Evolutionary conservation across 2,113 vertebrate species (phyloP), one percentile per base, ranked within the genome.

Genomic region (Mesitornis unicolor): DNA sequence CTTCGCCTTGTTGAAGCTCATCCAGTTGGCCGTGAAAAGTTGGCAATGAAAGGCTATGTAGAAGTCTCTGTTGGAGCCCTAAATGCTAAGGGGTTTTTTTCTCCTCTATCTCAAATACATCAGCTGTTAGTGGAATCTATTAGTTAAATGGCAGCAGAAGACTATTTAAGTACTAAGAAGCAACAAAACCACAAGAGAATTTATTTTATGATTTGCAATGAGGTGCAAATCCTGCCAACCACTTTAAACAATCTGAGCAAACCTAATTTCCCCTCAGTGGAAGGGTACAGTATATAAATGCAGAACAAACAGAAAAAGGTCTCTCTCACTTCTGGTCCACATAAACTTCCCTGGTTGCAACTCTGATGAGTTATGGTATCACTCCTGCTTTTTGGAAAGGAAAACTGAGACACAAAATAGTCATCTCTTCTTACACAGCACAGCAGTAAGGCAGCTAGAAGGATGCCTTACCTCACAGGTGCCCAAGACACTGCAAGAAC

Each of bases 161-260:
- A 75, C 57, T 70, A 76, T 81, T 89, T 53, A 87, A 91, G 84
- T 68, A 87, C 79, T 85, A 92, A 89, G 70, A 48, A 87, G 77
- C n/a, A 92, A 84, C 54, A 89, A 28, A 76, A 92, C 89, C 87
- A 84, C 87, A 84, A 76, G 60, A 54, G 81, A 91, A 84, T 95
- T 92, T 92, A 87, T 79, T 94, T 91, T 78, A 95, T 79, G 43
- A 92, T 89, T 94, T 95, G 61, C 87, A 96, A 91, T 0, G 4
- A 92, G 81, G 87, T 96, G 84, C 86, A 93, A 93, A 92, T 96
- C 94, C 94, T 95, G 90, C 85, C 90, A 94, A 84, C 59, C 80
- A 74, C 84, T 96, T 94, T 79, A 89, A 95, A 89, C 78, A 92
- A 95, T 89, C 86, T 84, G 53, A 95, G 77, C 43, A 95, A 95